Evolutionary conservation across 1,140 invertebrate genomes (phyloP), one percentile per base, ranked within the genome.

Genomic region (Dufourea novaeangliae): DNA sequence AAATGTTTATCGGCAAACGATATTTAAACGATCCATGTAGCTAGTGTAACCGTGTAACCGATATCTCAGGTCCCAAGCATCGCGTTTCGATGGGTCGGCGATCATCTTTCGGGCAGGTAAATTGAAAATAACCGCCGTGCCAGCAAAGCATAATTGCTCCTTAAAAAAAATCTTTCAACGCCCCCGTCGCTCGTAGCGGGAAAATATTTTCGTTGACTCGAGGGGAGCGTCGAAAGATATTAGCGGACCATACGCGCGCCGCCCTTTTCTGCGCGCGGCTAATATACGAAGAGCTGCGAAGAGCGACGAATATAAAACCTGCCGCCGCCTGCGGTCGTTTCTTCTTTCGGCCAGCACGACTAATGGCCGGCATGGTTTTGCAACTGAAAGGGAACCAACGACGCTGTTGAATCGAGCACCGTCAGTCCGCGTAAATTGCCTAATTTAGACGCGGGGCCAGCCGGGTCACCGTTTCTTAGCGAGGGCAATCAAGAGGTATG

Each of bases 381-480:
- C 75, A 76, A 84, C 69, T 67, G 74, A 85, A 84, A 84, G 76
- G n/a, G 66, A 71, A 39, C 67, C 67, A 72, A 80, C 63, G 56
- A 79, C 54, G 66, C 59, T 27, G 63, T 63, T 63, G 73, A 74
- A 75, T 78, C 79, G 63, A 44, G 54, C 34, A 66, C 52, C 67
- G 81, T 63, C 78, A 75, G 72, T 78, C 82, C 73, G 83, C 86
- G 82, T 88, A 90, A 89, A 90, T 89, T 89, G 78, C 74, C 87
- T 90, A 90, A 89, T 90, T 90, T 90, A 88, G 86, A 63, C 87
- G 78, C 80, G 72, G 63, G 79, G 80, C 46, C 84, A 76, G 67
- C 52, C 62, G 68, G 70, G 63, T 79, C 84, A 73, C 70, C 76
- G 69, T 85, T 83, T 79, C 80, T 85, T 80, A 80, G 71, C 56